These are phyloP conservation scores for Epicauta chinensis DNA, from an alignment of 1,140 invertebrate genomes.

Conservation along the genomic window DNA sequence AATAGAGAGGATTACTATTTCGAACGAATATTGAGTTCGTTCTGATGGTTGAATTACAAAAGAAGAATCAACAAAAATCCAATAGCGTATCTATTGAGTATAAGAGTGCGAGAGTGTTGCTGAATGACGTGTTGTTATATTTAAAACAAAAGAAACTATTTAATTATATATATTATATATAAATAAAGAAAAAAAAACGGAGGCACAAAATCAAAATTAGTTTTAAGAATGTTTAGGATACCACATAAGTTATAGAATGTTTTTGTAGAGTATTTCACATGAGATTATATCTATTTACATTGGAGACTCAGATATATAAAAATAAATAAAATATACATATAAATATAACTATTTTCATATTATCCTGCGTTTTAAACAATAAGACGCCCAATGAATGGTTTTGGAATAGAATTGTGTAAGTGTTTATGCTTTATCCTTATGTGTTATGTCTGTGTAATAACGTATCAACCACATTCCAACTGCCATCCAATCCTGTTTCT, in stretches of 20 bases:
- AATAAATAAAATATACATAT: conserved; percentile 17
- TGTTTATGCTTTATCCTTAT: conserved; percentile 29
- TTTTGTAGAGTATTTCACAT: conserved; percentile 35
- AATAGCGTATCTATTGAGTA: conserved; percentile 7
- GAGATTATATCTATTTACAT: conserved; percentile 39
- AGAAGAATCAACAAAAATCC: background rate
- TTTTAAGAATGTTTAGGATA: conserved; percentile 37
- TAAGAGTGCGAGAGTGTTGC: conserved; percentile 22
- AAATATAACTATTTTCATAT: conserved; percentile 37
- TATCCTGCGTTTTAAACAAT: conserved; percentile 31
- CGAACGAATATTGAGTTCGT: no score
- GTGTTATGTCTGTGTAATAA: conserved; percentile 31
- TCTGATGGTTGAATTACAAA: no score
- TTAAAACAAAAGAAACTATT: conserved; percentile 1
- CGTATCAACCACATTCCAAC: conserved; percentile 25
- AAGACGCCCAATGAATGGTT: conserved; percentile 24
- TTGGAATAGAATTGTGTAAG: conserved; percentile 24
- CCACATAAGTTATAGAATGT: conserved; percentile 33
- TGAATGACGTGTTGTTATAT: conserved; percentile 28
- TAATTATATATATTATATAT: background rate
- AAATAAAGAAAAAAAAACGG: conserved; percentile 23
- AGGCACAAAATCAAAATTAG: conserved; percentile 41
- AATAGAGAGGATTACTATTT: no score
- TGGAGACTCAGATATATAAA: conserved; percentile 36
- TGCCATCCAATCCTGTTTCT: conserved; percentile 5